Base-by-base conservation (phyloP, 2,113 vertebrate species). In the Rhinichthys klamathensis region DNA sequence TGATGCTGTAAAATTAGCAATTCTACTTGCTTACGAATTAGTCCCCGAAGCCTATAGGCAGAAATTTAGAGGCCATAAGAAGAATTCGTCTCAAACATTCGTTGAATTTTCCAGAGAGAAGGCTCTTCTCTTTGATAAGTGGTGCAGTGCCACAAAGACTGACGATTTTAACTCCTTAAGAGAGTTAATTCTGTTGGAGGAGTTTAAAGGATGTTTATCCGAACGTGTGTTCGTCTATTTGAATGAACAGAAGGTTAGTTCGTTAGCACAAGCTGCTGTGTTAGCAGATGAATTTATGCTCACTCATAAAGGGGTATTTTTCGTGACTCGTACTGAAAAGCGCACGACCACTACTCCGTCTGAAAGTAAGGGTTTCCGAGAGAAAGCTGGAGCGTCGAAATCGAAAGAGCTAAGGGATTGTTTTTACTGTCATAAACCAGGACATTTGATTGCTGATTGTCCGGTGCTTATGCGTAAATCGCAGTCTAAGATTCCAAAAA, bases 201-300 rank as follows among this genome's bases (percentile, higher is more conserved):
- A 63, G 6, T 84, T 76, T 44, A 76, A 38, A 4, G 75, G 6
- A 2, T 76, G 54, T 58, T 51, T 51, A 51, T 12, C 49, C 2
- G 49, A 51, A 1, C 1, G 49, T 0, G 15, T 51, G 2, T 13
- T 49, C 44, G 27, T 73, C 21, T 75, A 73, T 58, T 1, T 75
- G 13, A 75, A 73, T 10, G 54, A 84, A 41, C 54, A 74, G 27
- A 83, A 69, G 23, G 54, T 75, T 15, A 18, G 7, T 56, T 58
- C 25, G 9, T 21, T 83, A 5, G 69, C 41, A 16, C 25, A 74
- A 21, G 82, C 82, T 16, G 70, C 72, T 30, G 72, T 84, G 23
- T 25, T 84, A 27, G 70, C 82, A 58, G 82, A 84, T 44, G 82
- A 75, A 6, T 61, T 35, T 16, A 32, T 84, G 30, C 58, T 60